These are phyloP conservation scores for Leiothrix lutea DNA, from an alignment of 2,113 vertebrate species.

Conservation along the genomic window DNA sequence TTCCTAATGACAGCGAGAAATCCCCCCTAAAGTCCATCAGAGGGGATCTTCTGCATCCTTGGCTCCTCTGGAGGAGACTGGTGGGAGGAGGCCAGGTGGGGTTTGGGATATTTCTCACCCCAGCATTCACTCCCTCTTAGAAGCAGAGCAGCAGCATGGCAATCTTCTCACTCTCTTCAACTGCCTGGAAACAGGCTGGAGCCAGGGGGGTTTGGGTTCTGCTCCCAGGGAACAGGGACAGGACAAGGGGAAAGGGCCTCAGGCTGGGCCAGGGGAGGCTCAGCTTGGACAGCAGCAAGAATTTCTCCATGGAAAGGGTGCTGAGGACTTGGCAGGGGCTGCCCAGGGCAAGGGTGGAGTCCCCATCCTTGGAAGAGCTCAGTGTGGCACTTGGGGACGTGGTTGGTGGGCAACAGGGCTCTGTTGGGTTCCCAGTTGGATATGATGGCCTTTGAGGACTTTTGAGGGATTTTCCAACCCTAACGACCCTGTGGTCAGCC, in stretches of 20 bases:
- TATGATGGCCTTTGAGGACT: rapidly evolving
- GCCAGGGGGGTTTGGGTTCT: rapidly evolving
- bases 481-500: rapidly evolving
- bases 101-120: neutral
- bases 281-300: neutral
- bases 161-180: neutral
- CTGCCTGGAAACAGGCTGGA: neutral
- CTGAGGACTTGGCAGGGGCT: neutral
- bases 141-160: neutral
- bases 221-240: neutral
- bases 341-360: neutral
- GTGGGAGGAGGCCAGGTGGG: rapidly evolving
- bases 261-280: neutral
- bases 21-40: rapidly evolving
- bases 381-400: neutral
- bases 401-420: rapidly evolving
- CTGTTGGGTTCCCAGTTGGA: neutral
- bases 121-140: neutral
- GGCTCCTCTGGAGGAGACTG: neutral
- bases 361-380: neutral
- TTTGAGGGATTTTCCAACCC: neutral
- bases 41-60: neutral
- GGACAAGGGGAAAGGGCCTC: neutral
- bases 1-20: neutral
- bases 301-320: neutral